Conservation (phyloP, 2,888 invertebrate genomes). For the Lycocerus yunnanus region DNA sequence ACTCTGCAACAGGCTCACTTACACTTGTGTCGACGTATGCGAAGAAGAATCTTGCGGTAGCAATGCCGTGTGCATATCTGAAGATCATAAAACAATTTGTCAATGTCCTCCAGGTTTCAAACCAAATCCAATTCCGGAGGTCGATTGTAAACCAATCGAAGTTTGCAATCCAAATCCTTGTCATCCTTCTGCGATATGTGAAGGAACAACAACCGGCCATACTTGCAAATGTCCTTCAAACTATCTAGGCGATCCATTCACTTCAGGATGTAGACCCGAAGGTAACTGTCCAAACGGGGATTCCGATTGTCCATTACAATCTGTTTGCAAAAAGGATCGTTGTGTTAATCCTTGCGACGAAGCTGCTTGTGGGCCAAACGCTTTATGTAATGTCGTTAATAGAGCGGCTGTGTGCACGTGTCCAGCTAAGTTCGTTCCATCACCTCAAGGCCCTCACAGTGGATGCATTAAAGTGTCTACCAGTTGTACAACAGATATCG, state of each 20-base stretch:
- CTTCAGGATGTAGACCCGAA: constrained; percentile 77
- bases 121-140: constrained; percentile 82
- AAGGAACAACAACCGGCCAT: constrained; percentile 68
- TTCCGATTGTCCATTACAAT: constrained; percentile 75
- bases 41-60: constrained; percentile 81
- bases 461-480: constrained; percentile 75
- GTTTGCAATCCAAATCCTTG: constrained; percentile 79
- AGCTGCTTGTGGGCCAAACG: constrained; percentile 76
- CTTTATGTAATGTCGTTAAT: constrained; percentile 78
- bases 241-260: constrained; percentile 76
- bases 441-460: constrained; percentile 63
- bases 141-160: constrained; percentile 75
- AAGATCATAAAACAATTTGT: constrained; percentile 80
- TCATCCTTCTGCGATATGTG: constrained; percentile 79
- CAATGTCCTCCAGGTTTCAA: constrained; percentile 85
- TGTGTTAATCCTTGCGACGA: constrained; percentile 83
- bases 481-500: constrained; percentile 70
- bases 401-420: constrained; percentile 81
- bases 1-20: constrained; percentile 80
- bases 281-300: constrained; percentile 75
- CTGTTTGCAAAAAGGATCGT: constrained; percentile 70
- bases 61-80: constrained; percentile 86
- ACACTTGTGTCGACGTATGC: constrained; percentile 82
- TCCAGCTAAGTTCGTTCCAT: constrained; percentile 74
- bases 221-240: constrained; percentile 80